A percentile compares a stretch with the other conserved stretches of the same genome.
Conservation (phyloP, 2,113 vertebrate species). For the Zosterops hypoxanthus region DNA sequence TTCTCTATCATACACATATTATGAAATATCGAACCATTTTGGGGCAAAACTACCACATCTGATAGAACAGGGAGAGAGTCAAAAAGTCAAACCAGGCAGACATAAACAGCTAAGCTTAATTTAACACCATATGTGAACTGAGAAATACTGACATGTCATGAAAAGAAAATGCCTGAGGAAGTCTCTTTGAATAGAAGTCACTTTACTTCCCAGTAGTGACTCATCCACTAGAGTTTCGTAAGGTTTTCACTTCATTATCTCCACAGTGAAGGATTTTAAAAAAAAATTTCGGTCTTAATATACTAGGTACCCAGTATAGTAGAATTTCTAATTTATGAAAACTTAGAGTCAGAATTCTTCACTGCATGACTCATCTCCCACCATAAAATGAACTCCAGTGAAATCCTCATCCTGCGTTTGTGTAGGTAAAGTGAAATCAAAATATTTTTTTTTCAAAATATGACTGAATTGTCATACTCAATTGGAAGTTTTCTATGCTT, state of each 20-base stretch:
- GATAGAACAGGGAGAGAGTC: not conserved
- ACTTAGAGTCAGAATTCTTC: not conserved
- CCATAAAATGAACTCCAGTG: not conserved
- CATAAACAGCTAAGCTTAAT: slow-evolving; percentile 22
- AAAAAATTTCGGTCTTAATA: not conserved
- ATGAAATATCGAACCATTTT: not conserved
- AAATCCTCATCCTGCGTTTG: not conserved
- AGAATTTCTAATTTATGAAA: not conserved
- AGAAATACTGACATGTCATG: slow-evolving; percentile 10
- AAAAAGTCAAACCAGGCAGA: slow-evolving; percentile 37
- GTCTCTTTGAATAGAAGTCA: not conserved
- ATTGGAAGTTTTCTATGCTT: not conserved
- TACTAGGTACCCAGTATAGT: not conserved
- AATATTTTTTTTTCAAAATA: not conserved
- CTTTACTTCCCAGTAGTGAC: not conserved
- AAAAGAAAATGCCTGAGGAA: slow-evolving; percentile 34
- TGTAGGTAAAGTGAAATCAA: not conserved
- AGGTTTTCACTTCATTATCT: not conserved
- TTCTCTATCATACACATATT: not conserved
- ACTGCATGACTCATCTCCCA: not conserved
- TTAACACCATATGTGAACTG: slow-evolving; percentile 20
- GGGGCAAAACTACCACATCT: not conserved
- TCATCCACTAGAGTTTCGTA: not conserved
- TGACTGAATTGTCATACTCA: not conserved
- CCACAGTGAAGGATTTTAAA: not conserved